A percentile compares a stretch with the other conserved stretches of the same genome.
Evolutionary conservation across 1,140 invertebrate genomes (phyloP).

Genomic region (Calephelis virginiensis): DNA sequence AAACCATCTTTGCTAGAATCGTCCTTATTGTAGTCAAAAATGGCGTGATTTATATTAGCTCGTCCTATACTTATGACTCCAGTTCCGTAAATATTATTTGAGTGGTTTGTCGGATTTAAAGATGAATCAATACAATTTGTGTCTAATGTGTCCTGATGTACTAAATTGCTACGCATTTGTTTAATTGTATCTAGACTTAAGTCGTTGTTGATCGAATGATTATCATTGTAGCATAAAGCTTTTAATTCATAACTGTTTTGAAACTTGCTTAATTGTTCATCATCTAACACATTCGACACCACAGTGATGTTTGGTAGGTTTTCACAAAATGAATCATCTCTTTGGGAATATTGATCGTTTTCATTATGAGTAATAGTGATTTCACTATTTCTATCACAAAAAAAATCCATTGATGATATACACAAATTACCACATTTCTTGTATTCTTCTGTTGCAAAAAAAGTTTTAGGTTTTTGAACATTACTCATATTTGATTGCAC

Average conservation of each 20-base stretch:
- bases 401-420: neutral
- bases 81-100: constrained; percentile 29
- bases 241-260: neutral
- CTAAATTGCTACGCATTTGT: neutral
- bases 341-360: neutral
- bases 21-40: constrained; percentile 25
- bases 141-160: neutral
- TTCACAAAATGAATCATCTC: neutral
- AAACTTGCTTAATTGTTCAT: neutral
- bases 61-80: constrained; percentile 45
- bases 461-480: too few relatives aligned
- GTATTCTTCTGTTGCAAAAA: neutral
- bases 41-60: constrained; percentile 37
- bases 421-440: neutral
- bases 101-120: neutral
- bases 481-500: too few relatives aligned
- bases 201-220: neutral
- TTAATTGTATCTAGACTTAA: neutral
- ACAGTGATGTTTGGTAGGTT: neutral
- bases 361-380: constrained; percentile 5
- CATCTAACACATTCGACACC: neutral
- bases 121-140: neutral
- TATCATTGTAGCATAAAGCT: neutral
- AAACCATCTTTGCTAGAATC: constrained; percentile 4
- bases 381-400: neutral